A percentile compares a stretch with the other conserved stretches of the same genome.
Evolutionary conservation across 2,113 vertebrate genomes (phyloP).

Genomic region (Oncorhynchus keta): DNA sequence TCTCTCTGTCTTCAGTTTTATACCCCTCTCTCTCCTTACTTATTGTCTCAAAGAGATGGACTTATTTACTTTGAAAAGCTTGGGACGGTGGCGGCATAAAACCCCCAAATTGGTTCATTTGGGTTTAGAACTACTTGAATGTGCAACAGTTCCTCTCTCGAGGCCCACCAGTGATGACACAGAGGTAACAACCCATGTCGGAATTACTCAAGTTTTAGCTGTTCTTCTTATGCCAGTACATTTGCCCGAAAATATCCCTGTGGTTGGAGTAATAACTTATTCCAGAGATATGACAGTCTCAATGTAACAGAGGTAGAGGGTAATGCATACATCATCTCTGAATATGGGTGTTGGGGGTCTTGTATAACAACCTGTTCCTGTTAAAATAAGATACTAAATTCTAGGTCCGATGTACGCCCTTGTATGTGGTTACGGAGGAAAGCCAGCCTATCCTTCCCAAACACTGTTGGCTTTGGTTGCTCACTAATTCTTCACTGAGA

Average conservation of each 20-base stretch:
- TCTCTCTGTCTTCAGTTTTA: conserved; percentile 59
- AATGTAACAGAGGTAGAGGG: not conserved
- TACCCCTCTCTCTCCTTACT: conserved; percentile 57
- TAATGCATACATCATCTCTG: not conserved
- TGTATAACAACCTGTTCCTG: not conserved
- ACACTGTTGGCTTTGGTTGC: conserved; percentile 16
- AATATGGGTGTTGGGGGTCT: not conserved
- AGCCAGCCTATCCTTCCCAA: conserved; percentile 19
- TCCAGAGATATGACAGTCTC: not conserved
- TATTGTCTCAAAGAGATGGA: conserved; percentile 54
- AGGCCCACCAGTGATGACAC: conserved; percentile 24
- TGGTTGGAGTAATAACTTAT: not conserved
- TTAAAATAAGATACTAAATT: not conserved
- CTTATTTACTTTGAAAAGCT: conserved; percentile 55
- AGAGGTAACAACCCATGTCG: not conserved
- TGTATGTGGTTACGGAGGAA: conserved; percentile 9
- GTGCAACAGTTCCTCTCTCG: conserved; percentile 22
- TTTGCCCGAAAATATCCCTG: not conserved
- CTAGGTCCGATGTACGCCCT: not conserved
- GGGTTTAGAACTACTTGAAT: conserved; percentile 22
- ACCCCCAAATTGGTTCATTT: conserved; percentile 23
- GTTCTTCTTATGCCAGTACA: not conserved
- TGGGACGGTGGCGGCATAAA: conserved; percentile 26
- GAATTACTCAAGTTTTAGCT: not conserved
- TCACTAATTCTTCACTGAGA: conserved; percentile 24